Evolutionary conservation across 2,888 invertebrate species (phyloP).

Genomic region (Antheraea yamamai): DNA sequence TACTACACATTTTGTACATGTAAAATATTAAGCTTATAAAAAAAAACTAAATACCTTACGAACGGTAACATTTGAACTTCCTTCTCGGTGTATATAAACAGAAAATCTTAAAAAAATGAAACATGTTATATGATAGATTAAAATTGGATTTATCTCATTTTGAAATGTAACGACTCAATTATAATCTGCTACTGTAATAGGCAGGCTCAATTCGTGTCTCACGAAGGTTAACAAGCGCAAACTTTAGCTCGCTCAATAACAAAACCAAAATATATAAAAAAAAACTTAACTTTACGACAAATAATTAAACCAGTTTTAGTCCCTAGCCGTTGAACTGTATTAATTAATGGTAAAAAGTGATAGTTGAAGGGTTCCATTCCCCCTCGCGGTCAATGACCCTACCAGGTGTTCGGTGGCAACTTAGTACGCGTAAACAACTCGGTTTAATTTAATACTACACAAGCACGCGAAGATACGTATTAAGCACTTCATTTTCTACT

Average conservation of each 20-base stretch:
- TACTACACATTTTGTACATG: too few species aligned
- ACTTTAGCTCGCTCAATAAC: not conserved
- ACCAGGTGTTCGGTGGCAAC: conserved; percentile 54
- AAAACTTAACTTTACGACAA: conserved; percentile 1
- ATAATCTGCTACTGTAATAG: not conserved
- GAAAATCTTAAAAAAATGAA: too few species aligned
- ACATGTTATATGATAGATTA: too few species aligned
- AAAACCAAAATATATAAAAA: not conserved
- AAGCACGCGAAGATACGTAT: conserved; percentile 1
- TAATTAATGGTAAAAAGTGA: conserved; percentile 27
- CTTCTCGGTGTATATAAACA: too few species aligned
- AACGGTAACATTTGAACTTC: too few species aligned
- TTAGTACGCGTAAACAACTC: conserved; percentile 35
- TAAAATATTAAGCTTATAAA: too few species aligned
- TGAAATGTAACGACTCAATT: too few species aligned
- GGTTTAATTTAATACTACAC: conserved; percentile 31
- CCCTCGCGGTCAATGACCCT: conserved; percentile 57
- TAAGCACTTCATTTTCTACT: conserved; percentile 14
- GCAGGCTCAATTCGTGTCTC: not conserved
- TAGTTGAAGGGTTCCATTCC: conserved; percentile 48
- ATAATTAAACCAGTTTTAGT: conserved; percentile 7
- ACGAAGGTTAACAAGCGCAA: not conserved
- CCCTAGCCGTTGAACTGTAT: conserved; percentile 19
- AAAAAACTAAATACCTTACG: too few species aligned
- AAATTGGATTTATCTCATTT: too few species aligned